phyloP scores from a whole-genome alignment of 2,797 vertebrate genomes.

The Peromyscus nudipes region DNA sequence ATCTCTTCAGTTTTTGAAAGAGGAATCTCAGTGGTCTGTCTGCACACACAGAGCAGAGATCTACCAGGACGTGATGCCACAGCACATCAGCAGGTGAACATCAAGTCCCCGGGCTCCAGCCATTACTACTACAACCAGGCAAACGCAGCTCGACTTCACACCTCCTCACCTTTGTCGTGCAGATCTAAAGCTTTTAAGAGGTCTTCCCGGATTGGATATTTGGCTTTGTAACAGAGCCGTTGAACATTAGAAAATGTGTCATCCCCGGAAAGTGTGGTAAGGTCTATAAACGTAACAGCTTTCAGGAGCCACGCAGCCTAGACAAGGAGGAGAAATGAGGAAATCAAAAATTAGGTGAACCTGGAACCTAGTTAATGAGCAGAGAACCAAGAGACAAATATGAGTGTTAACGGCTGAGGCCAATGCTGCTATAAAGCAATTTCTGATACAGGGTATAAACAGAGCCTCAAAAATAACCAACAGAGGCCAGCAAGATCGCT shows the following conservation, averaged over 20 bases:
- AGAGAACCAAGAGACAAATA: not conserved
- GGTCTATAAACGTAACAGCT: conserved; percentile 95
- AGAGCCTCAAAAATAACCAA: not conserved
- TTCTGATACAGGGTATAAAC: not conserved
- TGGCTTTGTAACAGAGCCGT: conserved; percentile 95
- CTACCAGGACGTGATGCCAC: not conserved
- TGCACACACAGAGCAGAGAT: not conserved
- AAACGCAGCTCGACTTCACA: not conserved
- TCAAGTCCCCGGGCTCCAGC: not conserved
- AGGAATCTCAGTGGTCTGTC: conserved; percentile 32
- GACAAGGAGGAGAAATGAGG: conserved; percentile 16
- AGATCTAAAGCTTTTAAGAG: conserved; percentile 93
- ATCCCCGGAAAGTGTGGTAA: conserved; percentile 96
- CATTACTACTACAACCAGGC: not conserved
- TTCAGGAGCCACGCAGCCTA: conserved; percentile 97
- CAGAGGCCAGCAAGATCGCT: not conserved
- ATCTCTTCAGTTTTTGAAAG: conserved; percentile 44
- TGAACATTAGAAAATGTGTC: conserved; percentile 95
- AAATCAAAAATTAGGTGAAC: not conserved
- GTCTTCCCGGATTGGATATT: conserved; percentile 92
- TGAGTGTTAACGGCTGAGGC: not conserved
- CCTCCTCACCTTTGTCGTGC: conserved; percentile 92
- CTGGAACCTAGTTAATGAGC: not conserved
- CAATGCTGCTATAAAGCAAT: not conserved
- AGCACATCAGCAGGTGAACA: not conserved